phyloP scores from a whole-genome alignment of 1,140 invertebrate species.

The Galleria mellonella region DNA sequence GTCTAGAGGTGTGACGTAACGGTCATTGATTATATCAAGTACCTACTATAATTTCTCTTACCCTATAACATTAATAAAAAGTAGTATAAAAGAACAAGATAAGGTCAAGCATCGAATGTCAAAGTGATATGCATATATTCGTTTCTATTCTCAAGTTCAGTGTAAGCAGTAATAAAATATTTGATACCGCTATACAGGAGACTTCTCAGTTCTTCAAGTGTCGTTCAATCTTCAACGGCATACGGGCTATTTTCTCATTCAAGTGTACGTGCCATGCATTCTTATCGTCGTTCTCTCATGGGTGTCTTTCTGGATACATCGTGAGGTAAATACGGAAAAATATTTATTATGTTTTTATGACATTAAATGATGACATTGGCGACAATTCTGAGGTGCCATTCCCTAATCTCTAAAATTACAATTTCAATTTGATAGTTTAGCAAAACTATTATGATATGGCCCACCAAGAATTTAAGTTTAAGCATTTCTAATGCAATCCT shows the following conservation, averaged over 20 bases:
- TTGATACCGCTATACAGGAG: constrained; percentile 73
- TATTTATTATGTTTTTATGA: neutral
- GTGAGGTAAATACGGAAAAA: constrained; percentile 80
- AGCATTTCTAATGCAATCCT: no score
- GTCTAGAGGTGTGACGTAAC: neutral
- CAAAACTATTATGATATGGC: no score
- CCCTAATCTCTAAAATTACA: no score
- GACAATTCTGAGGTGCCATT: no score
- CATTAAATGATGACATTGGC: no score
- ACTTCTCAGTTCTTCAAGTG: constrained; percentile 92
- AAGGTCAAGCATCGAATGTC: neutral
- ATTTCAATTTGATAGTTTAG: no score
- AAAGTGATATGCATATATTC: neutral
- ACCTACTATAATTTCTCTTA: no score
- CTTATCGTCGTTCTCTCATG: constrained; percentile 95
- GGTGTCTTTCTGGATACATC: constrained; percentile 98
- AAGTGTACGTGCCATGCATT: constrained; percentile 96
- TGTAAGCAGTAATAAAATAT: neutral
- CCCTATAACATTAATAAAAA: no score
- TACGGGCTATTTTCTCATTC: constrained; percentile 95
- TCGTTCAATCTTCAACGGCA: constrained; percentile 94
- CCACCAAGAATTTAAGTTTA: no score
- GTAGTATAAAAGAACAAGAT: no score
- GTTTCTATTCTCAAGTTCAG: neutral
- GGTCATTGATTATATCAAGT: no score